Evolutionary conservation across 2,888 invertebrate genomes (phyloP).

Genomic region (Lepas anatifera): DNA sequence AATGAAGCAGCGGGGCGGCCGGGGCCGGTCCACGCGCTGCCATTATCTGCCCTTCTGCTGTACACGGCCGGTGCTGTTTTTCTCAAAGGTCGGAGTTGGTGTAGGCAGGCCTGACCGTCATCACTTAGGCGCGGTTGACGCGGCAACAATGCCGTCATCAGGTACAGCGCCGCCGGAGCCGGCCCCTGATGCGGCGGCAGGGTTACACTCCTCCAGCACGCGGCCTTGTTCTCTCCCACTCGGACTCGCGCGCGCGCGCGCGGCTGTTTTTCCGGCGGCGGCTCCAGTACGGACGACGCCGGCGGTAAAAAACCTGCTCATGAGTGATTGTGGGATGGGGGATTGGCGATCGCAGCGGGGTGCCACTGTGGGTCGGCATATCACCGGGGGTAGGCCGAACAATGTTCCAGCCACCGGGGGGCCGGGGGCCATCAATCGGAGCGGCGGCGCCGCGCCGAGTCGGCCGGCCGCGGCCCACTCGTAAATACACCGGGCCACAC

Average conservation of each 20-base stretch:
- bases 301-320: slow-evolving; percentile 9
- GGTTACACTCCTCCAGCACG: no score
- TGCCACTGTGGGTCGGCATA: background rate
- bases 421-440: background rate
- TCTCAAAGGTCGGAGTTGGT: slow-evolving; percentile 2
- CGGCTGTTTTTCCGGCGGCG: slow-evolving; percentile 8
- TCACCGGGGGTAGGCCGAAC: background rate
- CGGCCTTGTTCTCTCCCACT: no score
- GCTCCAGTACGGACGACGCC: background rate
- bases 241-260: background rate
- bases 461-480: background rate
- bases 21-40: background rate
- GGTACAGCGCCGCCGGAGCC: background rate
- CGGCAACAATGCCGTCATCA: slow-evolving; percentile 6
- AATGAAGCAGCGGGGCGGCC: slow-evolving; percentile 3
- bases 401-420: slow-evolving; percentile 11
- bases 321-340: slow-evolving; percentile 12
- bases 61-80: background rate
- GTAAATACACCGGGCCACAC: slow-evolving; percentile 2
- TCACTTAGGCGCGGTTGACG: slow-evolving; percentile 7
- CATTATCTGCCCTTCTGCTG: background rate
- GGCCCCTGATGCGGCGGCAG: background rate
- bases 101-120: background rate
- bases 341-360: slow-evolving; percentile 9
- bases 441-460: background rate